Evolutionary conservation across 1,140 invertebrate species (phyloP), one percentile per base, ranked within the genome.

Genomic region (Leptinotarsa undecemlineata): DNA sequence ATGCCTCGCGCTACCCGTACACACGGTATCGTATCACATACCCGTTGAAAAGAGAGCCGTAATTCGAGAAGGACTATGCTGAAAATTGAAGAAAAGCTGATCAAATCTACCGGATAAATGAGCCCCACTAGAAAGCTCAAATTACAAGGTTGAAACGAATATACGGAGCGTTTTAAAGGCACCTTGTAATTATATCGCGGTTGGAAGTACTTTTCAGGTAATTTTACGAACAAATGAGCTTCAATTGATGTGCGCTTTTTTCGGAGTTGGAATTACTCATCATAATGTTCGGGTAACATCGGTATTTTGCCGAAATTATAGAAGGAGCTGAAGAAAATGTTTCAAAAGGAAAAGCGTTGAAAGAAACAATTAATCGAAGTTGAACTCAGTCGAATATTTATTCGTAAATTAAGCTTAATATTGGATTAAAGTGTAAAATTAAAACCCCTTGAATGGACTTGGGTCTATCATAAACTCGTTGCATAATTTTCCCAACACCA

Each of bases 31-130:
- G 71, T 77, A 80, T 80, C 78, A 47, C 72, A 75, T 78, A 51
- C 72, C 78, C 33, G 62, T 74, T 76, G 17, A 76, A 42, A 79
- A 75, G 69, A 67, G 57, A 76, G 60, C 21, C 17, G 79, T 79
- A 77, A 77, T 77, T 77, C 48, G 73, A 77, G 60, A 33, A 19
- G 14, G 57, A 67, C 76, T 63, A 73, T 79, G 76, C 75, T 75
- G 74, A 81, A 81, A 82, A 81, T 82, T 81, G 78, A 82, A 81
- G 80, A 81, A 82, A 82, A 82, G 81, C 81, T 82, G 80, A 82
- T 81, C 81, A 82, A 82, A 82, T 82, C 81, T 82, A 82, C 78
- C 79, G 81, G 79, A 81, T 82, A 81, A 82, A 82, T 78, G 80
- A 77, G 73, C 80, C 78, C 78, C 78, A 74, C 67, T 80, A 57